Percentiles rank a stretch among this genome's conserved stretches.
These are phyloP conservation scores for Acomys russatus DNA, from an alignment of 2,797 vertebrate genomes.

Conservation along the genomic window DNA sequence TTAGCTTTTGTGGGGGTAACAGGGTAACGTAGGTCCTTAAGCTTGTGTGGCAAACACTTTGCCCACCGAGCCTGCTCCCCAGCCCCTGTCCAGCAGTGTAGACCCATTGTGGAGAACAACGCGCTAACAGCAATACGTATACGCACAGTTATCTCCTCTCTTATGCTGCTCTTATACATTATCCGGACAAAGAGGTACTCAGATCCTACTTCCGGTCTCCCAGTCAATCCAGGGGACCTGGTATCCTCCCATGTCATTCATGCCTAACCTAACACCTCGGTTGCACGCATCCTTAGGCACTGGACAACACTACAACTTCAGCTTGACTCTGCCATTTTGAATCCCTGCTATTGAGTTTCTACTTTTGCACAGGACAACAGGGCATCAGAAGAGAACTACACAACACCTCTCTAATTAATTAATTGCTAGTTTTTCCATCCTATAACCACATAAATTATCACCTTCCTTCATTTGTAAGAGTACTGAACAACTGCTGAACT, in stretches of 20 bases:
- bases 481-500: not conserved
- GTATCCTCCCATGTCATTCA: not conserved
- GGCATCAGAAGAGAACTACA: not conserved
- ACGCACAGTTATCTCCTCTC: not conserved
- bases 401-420: constrained; percentile 15
- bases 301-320: not conserved
- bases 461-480: constrained; percentile 11
- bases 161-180: not conserved
- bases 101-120: not conserved
- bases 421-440: constrained; percentile 21
- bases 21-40: not conserved
- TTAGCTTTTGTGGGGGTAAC: not conserved
- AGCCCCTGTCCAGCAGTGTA: not conserved
- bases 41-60: not conserved
- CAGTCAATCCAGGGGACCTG: constrained; percentile 2
- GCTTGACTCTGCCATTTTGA: not conserved
- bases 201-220: not conserved
- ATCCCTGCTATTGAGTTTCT: not conserved
- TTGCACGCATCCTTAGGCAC: not conserved
- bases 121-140: too few species aligned
- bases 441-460: not conserved
- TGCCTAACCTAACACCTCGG: not conserved
- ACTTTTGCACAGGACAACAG: not conserved
- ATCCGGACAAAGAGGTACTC: not conserved
- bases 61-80: not conserved